Evolutionary conservation across 30 jellyfish, hydroid and myxozoan genomes (phyloP), one percentile per base, ranked within the genome.

Genomic region (Hydractinia symbiolongicarpus): DNA sequence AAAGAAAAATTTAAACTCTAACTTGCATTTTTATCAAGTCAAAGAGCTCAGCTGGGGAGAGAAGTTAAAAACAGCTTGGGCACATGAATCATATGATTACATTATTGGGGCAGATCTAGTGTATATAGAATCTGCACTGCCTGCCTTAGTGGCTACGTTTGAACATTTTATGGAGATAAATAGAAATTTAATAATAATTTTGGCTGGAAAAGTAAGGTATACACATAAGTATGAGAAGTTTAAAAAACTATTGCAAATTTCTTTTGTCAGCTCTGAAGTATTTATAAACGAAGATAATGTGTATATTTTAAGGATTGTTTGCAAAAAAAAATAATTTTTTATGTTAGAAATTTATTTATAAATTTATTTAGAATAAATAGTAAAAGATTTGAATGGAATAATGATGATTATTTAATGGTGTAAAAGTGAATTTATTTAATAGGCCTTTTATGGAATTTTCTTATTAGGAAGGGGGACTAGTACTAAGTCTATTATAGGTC

Each of bases 31-130:
- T 5, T 81, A 72, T 60, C 52, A 71, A 11, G 91, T 89, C 7
- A 85, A 80, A 76, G 83, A 50, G 19, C 67, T 89, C 52, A 78
- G 70, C 67, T 89, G 96, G 96, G 96, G 95, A 44, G 50, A 66
- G 56, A 71, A 88, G 62, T 53, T 82, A 67, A 84, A 88, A 16
- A 67, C 77, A 50, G 56, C 78, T 0, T 89, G 96, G 96, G 50
- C 9, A n/a, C 19, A 53, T 20, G 40, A 30, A 20, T 14, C 52
- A 19, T 75, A 5, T 75, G 96, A 89, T 61, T 66, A 76, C 51
- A 84, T 89, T 8, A 21, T 89, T 61, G 96, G 96, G 17, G 96
- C 96, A 44, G 96, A 89, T 78, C 83, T 89, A 64, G 89, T 89
- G 21, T 89, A 89, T 74, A 61, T 83, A 44, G 82, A 89, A 44